Percentiles rank a stretch among this genome's conserved stretches.
Conservation (phyloP, 2,888 invertebrate species). For the Hypomecis punctinalis region DNA sequence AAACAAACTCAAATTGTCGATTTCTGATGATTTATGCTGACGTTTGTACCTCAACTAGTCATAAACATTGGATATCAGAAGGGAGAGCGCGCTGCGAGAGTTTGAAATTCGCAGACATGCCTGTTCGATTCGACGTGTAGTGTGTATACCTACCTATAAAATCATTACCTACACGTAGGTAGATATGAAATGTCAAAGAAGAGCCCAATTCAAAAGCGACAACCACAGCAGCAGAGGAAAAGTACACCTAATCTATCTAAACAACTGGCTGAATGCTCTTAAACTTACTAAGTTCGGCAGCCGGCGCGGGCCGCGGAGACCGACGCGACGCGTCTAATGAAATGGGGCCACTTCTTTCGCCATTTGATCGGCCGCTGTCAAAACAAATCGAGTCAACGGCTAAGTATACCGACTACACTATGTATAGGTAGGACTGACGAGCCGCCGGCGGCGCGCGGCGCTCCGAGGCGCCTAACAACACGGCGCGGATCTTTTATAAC, state of each 20-base stretch:
- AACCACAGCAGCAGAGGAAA: too few relatives aligned
- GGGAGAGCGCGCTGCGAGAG: background rate
- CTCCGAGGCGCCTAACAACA: conserved; percentile 7
- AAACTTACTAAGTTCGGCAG: too few relatives aligned
- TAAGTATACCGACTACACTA: background rate
- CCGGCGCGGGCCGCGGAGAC: too few relatives aligned
- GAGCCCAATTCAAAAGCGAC: too few relatives aligned
- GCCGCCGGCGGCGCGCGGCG: background rate
- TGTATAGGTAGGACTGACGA: background rate
- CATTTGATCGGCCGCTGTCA: conserved; percentile 3
- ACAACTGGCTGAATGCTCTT: too few relatives aligned
- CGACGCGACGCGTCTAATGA: background rate
- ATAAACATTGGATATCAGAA: background rate
- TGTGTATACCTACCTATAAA: too few relatives aligned
- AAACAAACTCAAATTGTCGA: conserved; percentile 49
- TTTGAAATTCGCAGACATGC: too few relatives aligned
- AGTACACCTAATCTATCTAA: too few relatives aligned
- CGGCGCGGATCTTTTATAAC: conserved; percentile 18
- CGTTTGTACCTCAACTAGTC: conserved; percentile 26
- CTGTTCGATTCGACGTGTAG: too few relatives aligned
- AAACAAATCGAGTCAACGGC: conserved; percentile 16
- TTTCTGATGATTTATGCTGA: conserved; percentile 48
- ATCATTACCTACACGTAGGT: too few relatives aligned
- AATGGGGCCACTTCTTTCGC: background rate
- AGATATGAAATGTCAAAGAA: too few relatives aligned